phyloP scores from a whole-genome alignment of 2,113 vertebrate genomes.

The Lampris megalopsis region DNA sequence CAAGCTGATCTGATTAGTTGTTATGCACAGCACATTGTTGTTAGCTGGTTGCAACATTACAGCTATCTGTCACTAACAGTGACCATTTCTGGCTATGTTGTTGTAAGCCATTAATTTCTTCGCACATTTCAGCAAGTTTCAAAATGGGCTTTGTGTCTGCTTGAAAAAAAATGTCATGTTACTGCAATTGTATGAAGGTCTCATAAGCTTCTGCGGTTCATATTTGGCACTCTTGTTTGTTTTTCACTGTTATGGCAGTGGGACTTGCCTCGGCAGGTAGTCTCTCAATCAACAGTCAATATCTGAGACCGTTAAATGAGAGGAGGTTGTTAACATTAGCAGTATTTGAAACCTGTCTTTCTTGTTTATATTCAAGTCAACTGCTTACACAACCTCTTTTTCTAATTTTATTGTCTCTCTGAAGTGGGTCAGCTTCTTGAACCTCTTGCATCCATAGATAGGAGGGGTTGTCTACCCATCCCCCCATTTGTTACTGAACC shows the following conservation, averaged over 20 bases:
- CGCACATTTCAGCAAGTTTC: not conserved
- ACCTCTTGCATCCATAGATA: not conserved
- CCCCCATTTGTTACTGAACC: slow-evolving; percentile 8
- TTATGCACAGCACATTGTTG: slow-evolving; percentile 41
- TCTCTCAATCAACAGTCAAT: not conserved
- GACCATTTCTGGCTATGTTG: not conserved
- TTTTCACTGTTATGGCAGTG: no score
- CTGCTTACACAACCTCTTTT: not conserved
- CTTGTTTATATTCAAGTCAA: not conserved
- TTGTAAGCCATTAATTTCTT: slow-evolving; percentile 1
- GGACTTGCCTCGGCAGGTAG: no score
- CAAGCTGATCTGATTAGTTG: slow-evolving; percentile 55
- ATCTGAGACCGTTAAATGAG: not conserved
- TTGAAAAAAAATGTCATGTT: not conserved
- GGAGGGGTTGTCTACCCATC: slow-evolving; percentile 3
- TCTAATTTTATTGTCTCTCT: not conserved
- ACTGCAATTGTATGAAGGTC: no score
- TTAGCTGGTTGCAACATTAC: slow-evolving; percentile 5
- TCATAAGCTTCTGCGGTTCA: no score
- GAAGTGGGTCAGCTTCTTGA: slow-evolving; percentile 40
- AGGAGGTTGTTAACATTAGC: not conserved
- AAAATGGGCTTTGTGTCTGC: not conserved
- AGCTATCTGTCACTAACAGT: not conserved
- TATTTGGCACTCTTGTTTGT: no score
- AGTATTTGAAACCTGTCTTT: not conserved